Base-by-base conservation (phyloP, 2,888 invertebrate species). In the Yponomeuta sedellus region DNA sequence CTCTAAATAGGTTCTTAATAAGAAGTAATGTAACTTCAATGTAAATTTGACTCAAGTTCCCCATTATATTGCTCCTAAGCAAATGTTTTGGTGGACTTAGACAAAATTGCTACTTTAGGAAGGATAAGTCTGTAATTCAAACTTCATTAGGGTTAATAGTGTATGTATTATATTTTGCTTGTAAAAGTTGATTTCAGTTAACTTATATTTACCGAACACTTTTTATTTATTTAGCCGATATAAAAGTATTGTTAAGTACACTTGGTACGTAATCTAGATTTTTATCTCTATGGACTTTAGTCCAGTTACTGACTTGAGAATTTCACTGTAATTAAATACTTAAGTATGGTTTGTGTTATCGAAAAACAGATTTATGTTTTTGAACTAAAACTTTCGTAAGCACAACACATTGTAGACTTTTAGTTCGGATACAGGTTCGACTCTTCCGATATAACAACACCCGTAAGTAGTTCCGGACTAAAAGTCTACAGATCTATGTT, bases 21-120 rank as follows among this genome's bases (percentile, higher is more conserved):
- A n/a, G n/a, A n/a, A n/a, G n/a, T n/a, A n/a, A n/a, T n/a, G n/a
- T n/a, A n/a, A n/a, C n/a, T n/a, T n/a, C n/a, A n/a, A n/a, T n/a
- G n/a, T n/a, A n/a, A n/a, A n/a, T n/a, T n/a, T n/a, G n/a, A n/a
- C n/a, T n/a, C n/a, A n/a, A n/a, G n/a, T n/a, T n/a, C n/a, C n/a
- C n/a, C n/a, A 77, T 71, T 56, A 62, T 70, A 61, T 61, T 34
- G 19, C 39, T 62, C 19, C 39, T 40, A 62, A 62, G 39, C 8
- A 62, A 62, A 28, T 62, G 62, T 25, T 34, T 62, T 19, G 59
- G 44, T 16, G 44, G 44, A 4, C 16, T 52, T 52, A 52, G 16
- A 52, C 44, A 52, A 52, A 5, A 52, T 52, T 52, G 44, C 16
- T 52, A 3, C 0, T 12, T 44, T 16, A 16, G 16, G 16, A 1